phyloP scores from a whole-genome alignment of 2,113 vertebrate genomes.

The Oenanthe oenanthe region DNA sequence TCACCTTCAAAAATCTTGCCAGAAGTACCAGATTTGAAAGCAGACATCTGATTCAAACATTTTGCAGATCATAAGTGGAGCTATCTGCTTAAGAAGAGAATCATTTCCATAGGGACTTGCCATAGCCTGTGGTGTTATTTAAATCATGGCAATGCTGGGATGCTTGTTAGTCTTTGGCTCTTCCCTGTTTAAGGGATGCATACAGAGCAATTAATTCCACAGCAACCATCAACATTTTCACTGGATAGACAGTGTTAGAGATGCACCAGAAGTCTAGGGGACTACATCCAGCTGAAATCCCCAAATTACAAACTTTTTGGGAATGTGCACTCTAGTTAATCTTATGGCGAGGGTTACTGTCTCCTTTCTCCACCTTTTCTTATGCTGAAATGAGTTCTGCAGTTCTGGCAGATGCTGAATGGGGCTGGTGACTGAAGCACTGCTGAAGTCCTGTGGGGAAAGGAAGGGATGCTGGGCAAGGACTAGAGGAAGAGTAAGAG shows the following conservation, averaged over 20 bases:
- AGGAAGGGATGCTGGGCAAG: not conserved
- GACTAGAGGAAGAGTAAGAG: not conserved
- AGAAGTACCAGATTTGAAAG: constrained; percentile 55
- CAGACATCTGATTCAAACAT: constrained; percentile 30
- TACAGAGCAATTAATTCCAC: not conserved
- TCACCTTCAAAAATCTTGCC: not conserved
- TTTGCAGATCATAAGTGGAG: constrained; percentile 49
- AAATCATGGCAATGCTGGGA: not conserved
- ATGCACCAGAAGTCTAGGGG: not conserved
- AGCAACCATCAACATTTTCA: not conserved
- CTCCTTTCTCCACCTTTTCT: not conserved
- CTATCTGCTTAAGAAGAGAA: not conserved
- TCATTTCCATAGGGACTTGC: not conserved
- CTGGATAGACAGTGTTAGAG: not conserved
- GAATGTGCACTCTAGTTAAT: not conserved
- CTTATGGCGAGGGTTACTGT: not conserved
- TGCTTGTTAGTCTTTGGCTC: not conserved
- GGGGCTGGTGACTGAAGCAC: not conserved
- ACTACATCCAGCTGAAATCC: not conserved
- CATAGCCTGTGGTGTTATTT: not conserved
- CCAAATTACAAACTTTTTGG: not conserved
- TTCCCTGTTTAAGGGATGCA: not conserved
- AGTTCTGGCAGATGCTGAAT: not conserved
- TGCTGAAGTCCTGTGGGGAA: not conserved
- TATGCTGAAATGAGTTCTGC: not conserved